Conservation (phyloP, 2,113 vertebrate genomes). For the Glaucidium brasilianum region DNA sequence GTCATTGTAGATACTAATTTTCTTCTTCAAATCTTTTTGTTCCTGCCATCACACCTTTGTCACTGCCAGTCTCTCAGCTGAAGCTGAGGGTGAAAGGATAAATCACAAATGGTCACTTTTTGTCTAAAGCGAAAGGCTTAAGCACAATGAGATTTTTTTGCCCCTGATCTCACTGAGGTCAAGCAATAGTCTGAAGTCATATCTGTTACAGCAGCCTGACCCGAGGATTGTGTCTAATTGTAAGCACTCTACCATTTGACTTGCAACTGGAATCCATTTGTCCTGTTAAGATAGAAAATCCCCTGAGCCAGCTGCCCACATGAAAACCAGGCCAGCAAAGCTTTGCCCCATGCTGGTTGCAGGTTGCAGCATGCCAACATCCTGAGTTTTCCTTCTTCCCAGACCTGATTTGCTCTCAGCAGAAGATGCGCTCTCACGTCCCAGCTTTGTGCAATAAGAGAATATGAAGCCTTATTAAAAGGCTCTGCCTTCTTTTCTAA, state of each 20-base stretch:
- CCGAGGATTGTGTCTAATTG: neutral
- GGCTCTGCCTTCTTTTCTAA: neutral
- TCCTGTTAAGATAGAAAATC: neutral
- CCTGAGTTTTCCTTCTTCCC: neutral
- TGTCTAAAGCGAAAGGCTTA: neutral
- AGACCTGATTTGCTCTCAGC: neutral
- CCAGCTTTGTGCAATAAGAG: neutral
- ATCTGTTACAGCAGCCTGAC: neutral
- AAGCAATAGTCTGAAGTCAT: neutral
- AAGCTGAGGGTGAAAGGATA: neutral
- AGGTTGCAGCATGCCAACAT: rapidly evolving
- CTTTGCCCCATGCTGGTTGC: rapidly evolving
- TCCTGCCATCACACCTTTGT: neutral
- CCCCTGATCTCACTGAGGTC: neutral
- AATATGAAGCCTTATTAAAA: neutral
- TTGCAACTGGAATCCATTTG: neutral
- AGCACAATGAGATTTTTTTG: neutral
- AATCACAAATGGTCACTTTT: neutral
- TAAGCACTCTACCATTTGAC: neutral
- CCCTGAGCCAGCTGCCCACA: neutral
- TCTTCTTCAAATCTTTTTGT: neutral
- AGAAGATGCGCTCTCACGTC: neutral
- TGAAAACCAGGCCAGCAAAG: neutral
- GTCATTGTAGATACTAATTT: neutral
- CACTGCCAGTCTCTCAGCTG: neutral